Conservation (phyloP, 1,140 invertebrate genomes). For the Ladona fulva region DNA sequence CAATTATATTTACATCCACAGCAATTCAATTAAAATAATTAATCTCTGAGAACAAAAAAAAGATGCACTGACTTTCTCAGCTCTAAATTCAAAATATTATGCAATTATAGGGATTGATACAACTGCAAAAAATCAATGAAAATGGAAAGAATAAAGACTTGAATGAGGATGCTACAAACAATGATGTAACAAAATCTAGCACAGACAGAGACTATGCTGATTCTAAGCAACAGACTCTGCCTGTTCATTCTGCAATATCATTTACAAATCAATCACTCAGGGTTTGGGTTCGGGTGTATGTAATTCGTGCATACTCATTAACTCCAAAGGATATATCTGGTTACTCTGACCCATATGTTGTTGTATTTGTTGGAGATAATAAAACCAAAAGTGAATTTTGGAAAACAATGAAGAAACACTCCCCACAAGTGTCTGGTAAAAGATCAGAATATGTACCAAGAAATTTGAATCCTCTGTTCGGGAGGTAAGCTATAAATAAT, state of each 20-base stretch:
- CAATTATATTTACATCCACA: no score
- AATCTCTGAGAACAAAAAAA: conserved; percentile 3
- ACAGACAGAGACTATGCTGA: conserved; percentile 40
- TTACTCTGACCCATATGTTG: conserved; percentile 70
- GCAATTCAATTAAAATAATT: no score
- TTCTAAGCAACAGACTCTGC: conserved; percentile 41
- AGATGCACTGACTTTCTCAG: background rate
- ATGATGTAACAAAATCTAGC: background rate
- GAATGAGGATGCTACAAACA: conserved; percentile 15
- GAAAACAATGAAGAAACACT: background rate
- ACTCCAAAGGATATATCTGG: conserved; percentile 62
- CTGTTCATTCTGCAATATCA: conserved; percentile 38
- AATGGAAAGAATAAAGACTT: conserved; percentile 24
- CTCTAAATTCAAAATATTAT: conserved; percentile 11
- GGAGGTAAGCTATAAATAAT: conserved; percentile 51
- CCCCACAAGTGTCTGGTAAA: conserved; percentile 38
- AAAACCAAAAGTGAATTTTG: conserved; percentile 34
- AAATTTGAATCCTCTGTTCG: conserved; percentile 77
- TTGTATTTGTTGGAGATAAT: conserved; percentile 56
- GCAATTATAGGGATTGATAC: conserved; percentile 41
- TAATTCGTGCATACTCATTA: conserved; percentile 60
- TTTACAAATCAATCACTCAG: conserved; percentile 48
- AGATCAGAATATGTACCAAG: conserved; percentile 65
- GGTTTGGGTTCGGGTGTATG: conserved; percentile 66
- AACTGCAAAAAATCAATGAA: conserved; percentile 34